These are phyloP conservation scores for Drosophila bocqueti DNA, from an alignment of 1,140 invertebrate species.

Conservation along the genomic window DNA sequence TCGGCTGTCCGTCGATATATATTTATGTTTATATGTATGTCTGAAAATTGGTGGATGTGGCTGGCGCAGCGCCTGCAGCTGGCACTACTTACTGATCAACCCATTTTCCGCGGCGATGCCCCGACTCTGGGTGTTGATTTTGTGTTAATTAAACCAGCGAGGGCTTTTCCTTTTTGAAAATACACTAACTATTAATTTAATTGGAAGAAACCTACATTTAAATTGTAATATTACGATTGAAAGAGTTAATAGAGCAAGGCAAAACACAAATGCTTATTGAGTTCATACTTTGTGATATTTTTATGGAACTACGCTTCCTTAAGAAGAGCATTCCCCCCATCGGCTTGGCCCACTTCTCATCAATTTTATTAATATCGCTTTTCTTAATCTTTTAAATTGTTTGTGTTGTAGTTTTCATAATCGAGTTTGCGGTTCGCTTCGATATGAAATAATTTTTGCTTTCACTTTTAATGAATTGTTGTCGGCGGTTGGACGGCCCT, in stretches of 20 bases:
- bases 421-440: slow-evolving; percentile 68
- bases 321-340: slow-evolving; percentile 41
- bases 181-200: slow-evolving; percentile 37
- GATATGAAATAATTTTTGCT: slow-evolving; percentile 82
- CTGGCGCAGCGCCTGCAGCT: slow-evolving; percentile 37
- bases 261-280: background rate
- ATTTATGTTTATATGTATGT: background rate
- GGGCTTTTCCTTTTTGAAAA: slow-evolving; percentile 35
- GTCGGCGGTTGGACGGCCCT: slow-evolving; percentile 25
- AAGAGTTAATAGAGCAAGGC: background rate
- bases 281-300: background rate
- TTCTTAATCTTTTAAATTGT: slow-evolving; percentile 63
- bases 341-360: slow-evolving; percentile 11
- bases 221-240: slow-evolving; percentile 1
- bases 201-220: background rate
- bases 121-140: slow-evolving; percentile 58
- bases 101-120: slow-evolving; percentile 37
- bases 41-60: slow-evolving; percentile 16
- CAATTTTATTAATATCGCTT: slow-evolving; percentile 53
- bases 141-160: slow-evolving; percentile 69
- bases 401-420: slow-evolving; percentile 73
- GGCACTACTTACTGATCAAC: slow-evolving; percentile 54
- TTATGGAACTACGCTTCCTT: background rate
- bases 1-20: slow-evolving; percentile 11
- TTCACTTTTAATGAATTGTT: slow-evolving; percentile 81